Base-by-base conservation (phyloP, 1,140 invertebrate species). In the Tetraneura akinire region DNA sequence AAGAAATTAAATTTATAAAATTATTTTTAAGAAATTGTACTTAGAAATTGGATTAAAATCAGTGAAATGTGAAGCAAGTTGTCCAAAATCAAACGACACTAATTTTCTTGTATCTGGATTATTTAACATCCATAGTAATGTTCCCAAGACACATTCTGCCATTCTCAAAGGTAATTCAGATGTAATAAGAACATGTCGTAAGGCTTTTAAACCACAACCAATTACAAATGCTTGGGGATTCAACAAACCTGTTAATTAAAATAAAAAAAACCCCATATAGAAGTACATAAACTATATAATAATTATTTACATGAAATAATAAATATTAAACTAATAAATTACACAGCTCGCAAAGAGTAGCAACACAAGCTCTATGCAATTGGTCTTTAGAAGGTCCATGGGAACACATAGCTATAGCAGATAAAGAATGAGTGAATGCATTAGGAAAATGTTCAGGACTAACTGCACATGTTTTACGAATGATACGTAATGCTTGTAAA, bases 41-140 rank as follows among this genome's bases (percentile, higher is more conserved):
- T 78, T 78, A 2, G 55, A 78, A 78, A 62, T 62, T 57, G 74
- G 55, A 78, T 96, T 93, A 83, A 95, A 92, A 87, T 98, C 96
- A 83, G 95, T 97, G 83, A 96, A 97, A 3, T 96, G 94, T 1
- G 95, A 94, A 57, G 96, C 91, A 5, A 98, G 87, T 84, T 90
- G 92, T 83, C 94, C 88, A n/a, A 97, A 86, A 83, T 94, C 92
- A 6, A 95, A 89, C 18, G 89, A 90, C 51, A 92, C 91, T 73
- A 89, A 88, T 81, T 88, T 87, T 64, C 96, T 88, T 1, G 94
- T 94, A n/a, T 90, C 87, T 0, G 95, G 95, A 86, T 91, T 91
- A 85, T 96, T 94, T n/a, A 97, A 88, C 18, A 97, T 88, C 84
- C 92, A 92, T 26, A 98, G 86, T n/a, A 98, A 86, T 9, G 95